Conservation (phyloP, 2,888 invertebrate genomes). For the Spilosoma lubricipeda region DNA sequence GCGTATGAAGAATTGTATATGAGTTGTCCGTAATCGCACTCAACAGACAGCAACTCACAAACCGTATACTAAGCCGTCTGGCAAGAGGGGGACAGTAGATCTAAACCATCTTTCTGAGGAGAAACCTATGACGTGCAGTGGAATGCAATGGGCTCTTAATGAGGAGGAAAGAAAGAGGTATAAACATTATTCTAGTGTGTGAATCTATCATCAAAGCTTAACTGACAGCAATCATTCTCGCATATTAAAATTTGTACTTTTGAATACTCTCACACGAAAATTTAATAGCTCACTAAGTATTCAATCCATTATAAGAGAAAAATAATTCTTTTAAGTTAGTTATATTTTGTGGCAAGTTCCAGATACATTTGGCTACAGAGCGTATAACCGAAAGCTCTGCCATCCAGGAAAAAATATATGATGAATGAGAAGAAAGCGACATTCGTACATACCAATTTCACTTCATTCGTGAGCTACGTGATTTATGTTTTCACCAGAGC, state of each 20-base stretch:
- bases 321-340: not conserved
- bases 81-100: too few species aligned
- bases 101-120: too few species aligned
- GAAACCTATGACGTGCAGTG: too few species aligned
- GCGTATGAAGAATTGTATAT: too few species aligned
- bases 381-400: not conserved
- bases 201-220: too few species aligned
- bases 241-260: too few species aligned
- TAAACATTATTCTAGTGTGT: not conserved
- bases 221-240: too few species aligned
- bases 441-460: conserved; percentile 8
- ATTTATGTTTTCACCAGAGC: conserved; percentile 13
- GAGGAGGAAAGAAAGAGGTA: too few species aligned
- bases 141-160: too few species aligned
- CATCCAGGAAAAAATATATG: conserved; percentile 12
- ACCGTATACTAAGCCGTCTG: too few species aligned
- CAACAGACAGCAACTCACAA: too few species aligned
- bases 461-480: conserved; percentile 7
- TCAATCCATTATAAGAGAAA: not conserved
- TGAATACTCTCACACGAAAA: not conserved
- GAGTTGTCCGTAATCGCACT: too few species aligned
- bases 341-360: not conserved
- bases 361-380: not conserved
- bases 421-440: conserved; percentile 9
- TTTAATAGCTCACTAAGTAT: not conserved